Percentiles rank a stretch among this genome's conserved stretches.
These are phyloP conservation scores for Halocynthia aurantium DNA, from an alignment of 23 tunicate species.

Conservation along the genomic window DNA sequence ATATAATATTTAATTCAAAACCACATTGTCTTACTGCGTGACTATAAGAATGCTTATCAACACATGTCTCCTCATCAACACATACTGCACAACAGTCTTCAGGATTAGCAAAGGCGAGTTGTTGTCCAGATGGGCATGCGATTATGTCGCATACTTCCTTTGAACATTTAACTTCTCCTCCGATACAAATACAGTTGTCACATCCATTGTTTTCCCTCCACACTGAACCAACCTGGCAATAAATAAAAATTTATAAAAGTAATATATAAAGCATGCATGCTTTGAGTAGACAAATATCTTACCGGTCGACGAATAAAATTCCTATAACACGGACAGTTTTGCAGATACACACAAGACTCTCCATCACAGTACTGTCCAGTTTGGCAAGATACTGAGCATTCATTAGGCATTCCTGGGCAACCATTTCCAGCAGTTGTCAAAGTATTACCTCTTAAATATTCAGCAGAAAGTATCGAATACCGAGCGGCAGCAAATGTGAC, in stretches of 20 bases:
- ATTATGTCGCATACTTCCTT: conserved; percentile 70
- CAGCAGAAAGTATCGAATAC: conserved; percentile 47
- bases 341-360: conserved; percentile 51
- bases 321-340: conserved; percentile 83
- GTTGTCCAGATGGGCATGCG: conserved; percentile 75
- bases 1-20: not conserved
- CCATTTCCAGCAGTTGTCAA: conserved; percentile 9
- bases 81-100: conserved; percentile 68
- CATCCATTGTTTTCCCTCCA: conserved; percentile 92
- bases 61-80: conserved; percentile 28
- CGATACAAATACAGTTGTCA: conserved; percentile 78
- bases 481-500: conserved; percentile 54
- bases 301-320: conserved; percentile 61
- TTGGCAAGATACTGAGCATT: conserved; percentile 66
- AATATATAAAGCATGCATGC: not conserved
- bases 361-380: conserved; percentile 76
- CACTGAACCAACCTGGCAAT: conserved; percentile 76
- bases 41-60: not conserved
- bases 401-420: conserved; percentile 63
- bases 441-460: conserved; percentile 32
- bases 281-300: conserved; percentile 25
- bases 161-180: conserved; percentile 73
- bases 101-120: conserved; percentile 18
- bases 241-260: not conserved
- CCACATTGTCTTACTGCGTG: not conserved